Evolutionary conservation across 2,888 invertebrate genomes (phyloP), one percentile per base, ranked within the genome.

Genomic region (Sphaerophoria rueppellii): DNA sequence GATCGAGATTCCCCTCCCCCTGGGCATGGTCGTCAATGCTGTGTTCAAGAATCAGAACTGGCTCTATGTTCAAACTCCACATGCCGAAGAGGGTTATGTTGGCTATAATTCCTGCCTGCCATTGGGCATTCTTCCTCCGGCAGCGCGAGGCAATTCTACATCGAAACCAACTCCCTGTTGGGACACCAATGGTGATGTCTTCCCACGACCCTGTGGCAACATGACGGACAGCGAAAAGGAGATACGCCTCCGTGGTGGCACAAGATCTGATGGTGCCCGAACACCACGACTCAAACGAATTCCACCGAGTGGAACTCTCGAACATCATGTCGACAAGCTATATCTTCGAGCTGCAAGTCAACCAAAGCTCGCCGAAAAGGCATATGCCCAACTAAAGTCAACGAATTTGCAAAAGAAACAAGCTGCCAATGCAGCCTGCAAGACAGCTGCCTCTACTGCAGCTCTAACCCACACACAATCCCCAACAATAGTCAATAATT

Each of bases 11-110:
- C 93, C 94, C 0, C 91, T 96, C 65, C 96, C 96, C 0, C 92
- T 96, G 80, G 97, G 97, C 4, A 96, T 96, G 91, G 96, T 97
- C 4, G 96, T 97, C 11, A 97, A 97, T 90, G 96, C 96, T 0
- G 95, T 97, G 35, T 97, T 96, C 91, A 96, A 96, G 91, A 96
- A 96, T 89, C 95, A 96, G 88, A 95, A 95, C 88, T 97, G 97
- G 97, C 91, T 97, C 48, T 97, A 96, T 89, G 96, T 95, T 16
- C 96, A 96, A 91, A 97, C 96, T 0, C 96, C 96, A 3, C 97
- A 96, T 88, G 96, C 95, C 0, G 95, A 96, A 87, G 96, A 96
- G 90, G 97, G 97, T 0, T 97, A 96, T 88, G 95, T 97, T 32
- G 93, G 94, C 85, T 96, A 96, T 87, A 93, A 94, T 14, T 95